Conservation (phyloP, 2,888 invertebrate species). For the Frankliniella intonsa region DNA sequence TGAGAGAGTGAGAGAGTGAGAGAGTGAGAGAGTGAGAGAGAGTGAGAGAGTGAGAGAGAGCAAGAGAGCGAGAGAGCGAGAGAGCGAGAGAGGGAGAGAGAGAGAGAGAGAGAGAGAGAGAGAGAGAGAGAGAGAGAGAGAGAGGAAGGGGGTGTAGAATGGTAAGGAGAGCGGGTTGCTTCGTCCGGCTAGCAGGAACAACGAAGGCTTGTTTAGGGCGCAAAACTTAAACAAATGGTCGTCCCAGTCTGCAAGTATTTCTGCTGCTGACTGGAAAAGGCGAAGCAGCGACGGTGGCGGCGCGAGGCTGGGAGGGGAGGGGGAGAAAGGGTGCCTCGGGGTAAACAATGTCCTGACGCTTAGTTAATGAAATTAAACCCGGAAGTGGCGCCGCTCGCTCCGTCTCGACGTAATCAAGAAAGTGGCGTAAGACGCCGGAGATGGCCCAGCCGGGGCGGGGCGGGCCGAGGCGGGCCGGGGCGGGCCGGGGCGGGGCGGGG, state of each 20-base stretch:
- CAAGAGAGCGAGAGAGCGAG: neutral
- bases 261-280: neutral
- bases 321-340: neutral
- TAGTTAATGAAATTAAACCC: conserved; percentile 26
- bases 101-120: neutral
- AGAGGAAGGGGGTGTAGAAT: no score
- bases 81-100: no score
- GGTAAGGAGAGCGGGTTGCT: no score
- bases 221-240: conserved; percentile 9
- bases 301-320: neutral
- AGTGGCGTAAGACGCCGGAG: neutral
- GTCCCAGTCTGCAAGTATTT: neutral
- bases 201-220: neutral
- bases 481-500: no score
- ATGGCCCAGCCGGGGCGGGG: no score
- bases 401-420: conserved; percentile 11
- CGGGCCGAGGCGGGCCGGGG: neutral
- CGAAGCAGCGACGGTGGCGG: neutral
- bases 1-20: neutral
- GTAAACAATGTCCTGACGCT: conserved; percentile 22
- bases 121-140: neutral
- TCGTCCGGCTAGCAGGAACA: no score
- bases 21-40: neutral
- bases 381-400: neutral
- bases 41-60: neutral